Base-by-base conservation (phyloP, 2,797 vertebrate genomes). In the Rachycentron canadum region DNA sequence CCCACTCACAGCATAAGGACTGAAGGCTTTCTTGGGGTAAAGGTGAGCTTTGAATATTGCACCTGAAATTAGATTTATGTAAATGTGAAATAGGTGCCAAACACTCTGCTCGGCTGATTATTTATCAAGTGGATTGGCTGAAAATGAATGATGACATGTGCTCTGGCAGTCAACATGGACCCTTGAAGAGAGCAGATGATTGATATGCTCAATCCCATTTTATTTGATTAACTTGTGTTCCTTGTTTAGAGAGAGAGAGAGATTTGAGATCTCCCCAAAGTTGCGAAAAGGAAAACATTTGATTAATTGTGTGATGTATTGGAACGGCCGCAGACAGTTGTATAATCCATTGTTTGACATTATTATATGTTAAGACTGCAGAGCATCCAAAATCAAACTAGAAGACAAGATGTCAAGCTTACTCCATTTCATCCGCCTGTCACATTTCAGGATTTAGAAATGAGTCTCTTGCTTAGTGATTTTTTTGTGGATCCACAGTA, bases 61-160 rank as follows among this genome's bases (percentile, higher is more conserved):
- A 88, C 84, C 78, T 87, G 77, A 91, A 94, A 94, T 93, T 83
- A 89, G 75, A 93, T 92, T 92, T 88, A 93, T 91, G 84, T 83
- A 89, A 92, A 94, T 93, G 74, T 26, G 80, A 87, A 90, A 86
- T 17, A 53, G 65, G 66, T 88, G 82, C 89, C 89, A 92, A 89
- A 86, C 85, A 85, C 83, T 83, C 78, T 47, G 65, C 73, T 6
- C 2, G 67, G 63, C 81, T 91, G 88, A 93, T 94, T 93, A 85
- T 92, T 92, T 89, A 91, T 93, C 92, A 92, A 77, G 81, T 81
- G 86, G 89, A 93, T 86, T 92, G 90, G 77, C 81, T 85, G 81
- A 70, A 90, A 92, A 92, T 92, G 83, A 91, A 89, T 90, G 86
- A 93, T 87, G 89, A 84, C 83, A 71, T 64, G 68, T 74, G 83